Evolutionary conservation across 2,797 vertebrate species (phyloP).

Genomic region (Alca torda): DNA sequence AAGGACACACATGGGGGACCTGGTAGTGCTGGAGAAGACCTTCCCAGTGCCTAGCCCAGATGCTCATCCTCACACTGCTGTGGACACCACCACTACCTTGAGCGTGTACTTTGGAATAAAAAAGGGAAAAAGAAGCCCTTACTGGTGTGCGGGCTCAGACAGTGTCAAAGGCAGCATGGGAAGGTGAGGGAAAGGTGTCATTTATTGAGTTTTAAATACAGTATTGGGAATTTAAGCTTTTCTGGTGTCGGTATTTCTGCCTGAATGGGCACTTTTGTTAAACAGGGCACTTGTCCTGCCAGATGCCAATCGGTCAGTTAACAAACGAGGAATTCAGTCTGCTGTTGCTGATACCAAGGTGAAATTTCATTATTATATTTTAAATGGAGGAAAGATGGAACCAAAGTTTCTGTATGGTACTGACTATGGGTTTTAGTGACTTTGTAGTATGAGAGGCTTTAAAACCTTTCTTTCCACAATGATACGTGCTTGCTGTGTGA

Average conservation of each 20-base stretch:
- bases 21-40: neutral
- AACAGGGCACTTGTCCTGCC: neutral
- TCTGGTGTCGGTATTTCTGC: neutral
- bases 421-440: neutral
- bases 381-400: neutral
- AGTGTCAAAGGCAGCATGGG: neutral
- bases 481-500: neutral
- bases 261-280: neutral
- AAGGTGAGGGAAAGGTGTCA: neutral
- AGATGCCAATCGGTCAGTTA: neutral
- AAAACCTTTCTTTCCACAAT: neutral
- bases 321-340: neutral
- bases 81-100: neutral
- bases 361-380: neutral
- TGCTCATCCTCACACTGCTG: neutral
- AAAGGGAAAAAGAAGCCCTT: neutral
- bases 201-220: accelerated
- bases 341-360: neutral
- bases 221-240: neutral
- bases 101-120: neutral
- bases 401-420: neutral
- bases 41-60: neutral
- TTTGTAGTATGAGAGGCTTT: neutral
- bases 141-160: neutral
- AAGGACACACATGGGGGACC: neutral